These are phyloP conservation scores for Microctenopoma steveboyesi DNA, from an alignment of 2,797 vertebrate species.

Conservation along the genomic window DNA sequence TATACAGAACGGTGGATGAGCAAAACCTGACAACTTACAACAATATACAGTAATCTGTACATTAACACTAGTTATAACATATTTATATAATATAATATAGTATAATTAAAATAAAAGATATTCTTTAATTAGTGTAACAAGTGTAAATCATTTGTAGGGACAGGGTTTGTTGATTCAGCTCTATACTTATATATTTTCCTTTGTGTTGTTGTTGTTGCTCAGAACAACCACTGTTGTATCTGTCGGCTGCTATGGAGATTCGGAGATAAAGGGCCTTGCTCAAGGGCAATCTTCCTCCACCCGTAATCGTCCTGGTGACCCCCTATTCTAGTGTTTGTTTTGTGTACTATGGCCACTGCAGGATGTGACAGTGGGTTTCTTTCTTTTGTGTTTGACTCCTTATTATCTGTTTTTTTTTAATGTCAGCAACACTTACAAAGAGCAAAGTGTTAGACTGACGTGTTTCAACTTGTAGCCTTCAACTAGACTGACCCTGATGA, in stretches of 20 bases:
- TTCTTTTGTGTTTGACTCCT: not conserved
- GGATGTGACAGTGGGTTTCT: not conserved
- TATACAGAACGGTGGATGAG: not conserved
- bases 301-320: slow-evolving; percentile 1
- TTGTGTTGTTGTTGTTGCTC: slow-evolving; percentile 11
- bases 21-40: not conserved
- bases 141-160: not conserved
- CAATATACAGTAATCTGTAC: not conserved
- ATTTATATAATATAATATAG: no score
- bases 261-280: slow-evolving; percentile 1
- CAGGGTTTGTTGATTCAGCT: not conserved
- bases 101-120: no score
- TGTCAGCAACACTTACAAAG: not conserved
- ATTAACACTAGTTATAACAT: not conserved
- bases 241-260: not conserved
- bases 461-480: not conserved
- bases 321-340: not conserved
- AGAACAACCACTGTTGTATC: slow-evolving; percentile 5
- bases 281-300: slow-evolving; percentile 8
- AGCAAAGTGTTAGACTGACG: not conserved
- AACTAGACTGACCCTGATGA: not conserved
- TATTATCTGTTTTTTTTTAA: not conserved
- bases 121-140: no score
- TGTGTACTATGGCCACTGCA: not conserved
- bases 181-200: not conserved